A percentile compares a stretch with the other conserved stretches of the same genome.
Conservation (phyloP, 2,797 vertebrate genomes). For the Eulemur mongoz region DNA sequence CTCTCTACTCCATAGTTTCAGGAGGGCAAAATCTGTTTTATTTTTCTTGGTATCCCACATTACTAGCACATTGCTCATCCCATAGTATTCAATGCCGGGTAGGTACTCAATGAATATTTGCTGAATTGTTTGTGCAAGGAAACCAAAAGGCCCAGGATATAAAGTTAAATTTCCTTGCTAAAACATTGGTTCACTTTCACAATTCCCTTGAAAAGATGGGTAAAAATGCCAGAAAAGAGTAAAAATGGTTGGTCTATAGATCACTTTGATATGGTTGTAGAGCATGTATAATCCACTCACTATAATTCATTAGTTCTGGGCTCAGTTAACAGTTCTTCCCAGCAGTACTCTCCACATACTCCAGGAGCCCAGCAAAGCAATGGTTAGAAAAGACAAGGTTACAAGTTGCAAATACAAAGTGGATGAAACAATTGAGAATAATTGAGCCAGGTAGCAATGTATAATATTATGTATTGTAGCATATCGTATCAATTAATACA, state of each 20-base stretch:
- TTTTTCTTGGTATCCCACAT: not conserved
- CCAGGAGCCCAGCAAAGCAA: not conserved
- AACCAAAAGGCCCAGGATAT: not conserved
- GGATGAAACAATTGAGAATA: not conserved
- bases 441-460: not conserved
- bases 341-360: not conserved
- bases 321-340: not conserved
- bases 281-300: not conserved
- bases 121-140: not conserved
- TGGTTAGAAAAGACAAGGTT: not conserved
- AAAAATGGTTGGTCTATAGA: not conserved
- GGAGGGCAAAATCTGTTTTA: not conserved
- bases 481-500: not conserved
- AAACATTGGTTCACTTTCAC: not conserved
- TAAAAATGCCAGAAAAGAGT: not conserved
- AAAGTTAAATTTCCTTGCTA: not conserved
- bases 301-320: not conserved
- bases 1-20: not conserved
- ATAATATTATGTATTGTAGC: not conserved
- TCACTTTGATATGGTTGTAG: not conserved
- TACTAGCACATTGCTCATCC: not conserved
- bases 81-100: not conserved
- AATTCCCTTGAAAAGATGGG: not conserved
- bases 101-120: not conserved
- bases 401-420: not conserved